These are phyloP conservation scores for Synanthedon vespiformis DNA, from an alignment of 2,888 invertebrate genomes.

Conservation along the genomic window DNA sequence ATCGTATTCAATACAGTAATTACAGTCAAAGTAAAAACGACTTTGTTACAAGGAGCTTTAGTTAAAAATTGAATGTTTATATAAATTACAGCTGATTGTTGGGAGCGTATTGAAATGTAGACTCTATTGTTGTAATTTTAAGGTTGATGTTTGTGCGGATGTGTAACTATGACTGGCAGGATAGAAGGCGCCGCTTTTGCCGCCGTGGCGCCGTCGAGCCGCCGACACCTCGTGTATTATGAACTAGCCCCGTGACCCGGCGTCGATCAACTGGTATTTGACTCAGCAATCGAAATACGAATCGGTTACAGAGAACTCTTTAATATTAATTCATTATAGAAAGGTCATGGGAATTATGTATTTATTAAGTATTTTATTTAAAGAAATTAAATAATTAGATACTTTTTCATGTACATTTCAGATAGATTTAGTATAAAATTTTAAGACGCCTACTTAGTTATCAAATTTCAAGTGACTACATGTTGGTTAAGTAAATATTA, in stretches of 20 bases:
- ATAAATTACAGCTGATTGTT: constrained; percentile 30
- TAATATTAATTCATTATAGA: constrained; percentile 18
- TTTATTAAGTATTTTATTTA: neutral
- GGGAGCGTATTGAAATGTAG: constrained; percentile 8
- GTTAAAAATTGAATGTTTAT: constrained; percentile 19
- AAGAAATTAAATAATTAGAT: neutral
- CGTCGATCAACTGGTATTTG: constrained; percentile 65
- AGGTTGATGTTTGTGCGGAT: constrained; percentile 18
- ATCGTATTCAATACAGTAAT: constrained; percentile 35
- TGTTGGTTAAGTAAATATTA: no score
- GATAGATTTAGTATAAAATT: no score
- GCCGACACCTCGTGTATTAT: constrained; percentile 69
- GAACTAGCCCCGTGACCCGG: constrained; percentile 66
- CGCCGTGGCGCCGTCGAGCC: constrained; percentile 65
- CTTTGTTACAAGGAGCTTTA: constrained; percentile 14
- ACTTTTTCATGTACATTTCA: no score
- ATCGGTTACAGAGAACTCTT: constrained; percentile 30
- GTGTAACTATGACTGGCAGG: constrained; percentile 40
- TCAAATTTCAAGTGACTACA: no score
- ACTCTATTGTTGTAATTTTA: constrained; percentile 9
- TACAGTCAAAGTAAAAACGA: constrained; percentile 10
- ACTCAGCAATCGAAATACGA: constrained; percentile 51
- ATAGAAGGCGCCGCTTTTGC: constrained; percentile 62
- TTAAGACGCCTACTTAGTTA: no score
- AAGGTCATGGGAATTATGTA: neutral